Evolutionary conservation across 2,888 invertebrate species (phyloP).

Genomic region (Tenthredo notha): DNA sequence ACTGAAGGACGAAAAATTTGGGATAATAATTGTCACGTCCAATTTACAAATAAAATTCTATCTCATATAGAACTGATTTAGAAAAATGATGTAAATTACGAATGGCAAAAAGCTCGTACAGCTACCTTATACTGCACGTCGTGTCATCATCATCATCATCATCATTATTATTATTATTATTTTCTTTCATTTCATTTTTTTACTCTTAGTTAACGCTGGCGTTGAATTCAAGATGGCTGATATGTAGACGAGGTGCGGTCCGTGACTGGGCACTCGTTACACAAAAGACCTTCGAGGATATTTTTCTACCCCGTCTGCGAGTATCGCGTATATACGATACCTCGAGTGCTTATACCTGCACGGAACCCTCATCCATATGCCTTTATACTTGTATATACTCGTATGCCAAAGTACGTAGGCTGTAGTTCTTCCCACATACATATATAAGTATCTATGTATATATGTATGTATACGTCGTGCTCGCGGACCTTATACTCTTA

Average conservation of each 20-base stretch:
- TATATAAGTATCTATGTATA: neutral
- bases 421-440: neutral
- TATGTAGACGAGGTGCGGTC: neutral
- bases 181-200: neutral
- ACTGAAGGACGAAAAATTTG: slow-evolving; percentile 16
- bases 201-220: neutral
- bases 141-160: neutral
- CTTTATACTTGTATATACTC: neutral
- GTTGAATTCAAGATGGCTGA: slow-evolving; percentile 44
- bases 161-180: neutral
- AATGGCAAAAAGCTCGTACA: no score
- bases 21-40: neutral
- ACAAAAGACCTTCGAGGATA: slow-evolving; percentile 25
- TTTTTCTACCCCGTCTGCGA: slow-evolving; percentile 39
- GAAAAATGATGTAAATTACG: no score
- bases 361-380: neutral
- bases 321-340: slow-evolving; percentile 3
- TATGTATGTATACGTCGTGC: neutral
- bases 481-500: slow-evolving; percentile 47
- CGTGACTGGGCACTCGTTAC: slow-evolving; percentile 49
- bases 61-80: no score
- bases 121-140: neutral
- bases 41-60: no score
- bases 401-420: neutral
- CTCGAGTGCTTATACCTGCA: slow-evolving; percentile 22